Conservation (phyloP, 1,140 invertebrate genomes). For the silkworm (Bombyx mori) region DNA sequence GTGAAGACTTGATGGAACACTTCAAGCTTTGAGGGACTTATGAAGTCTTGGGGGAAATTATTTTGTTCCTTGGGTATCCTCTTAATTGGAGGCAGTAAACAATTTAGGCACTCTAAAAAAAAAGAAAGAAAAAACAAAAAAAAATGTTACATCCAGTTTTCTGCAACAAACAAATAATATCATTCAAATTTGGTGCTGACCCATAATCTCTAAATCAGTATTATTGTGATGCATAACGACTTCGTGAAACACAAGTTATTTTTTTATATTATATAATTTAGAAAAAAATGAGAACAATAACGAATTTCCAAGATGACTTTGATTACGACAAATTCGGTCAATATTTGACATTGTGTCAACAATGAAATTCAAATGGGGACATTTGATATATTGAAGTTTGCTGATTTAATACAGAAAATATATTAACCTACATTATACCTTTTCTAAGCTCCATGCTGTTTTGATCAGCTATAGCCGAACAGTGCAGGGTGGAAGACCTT, state of each 20-base stretch:
- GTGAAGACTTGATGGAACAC: too few relatives aligned
- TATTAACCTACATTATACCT: too few relatives aligned
- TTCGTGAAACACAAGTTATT: conserved; percentile 7
- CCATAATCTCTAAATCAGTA: conserved; percentile 21
- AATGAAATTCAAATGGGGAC: too few relatives aligned
- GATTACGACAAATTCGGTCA: too few relatives aligned
- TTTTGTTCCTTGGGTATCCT: conserved; percentile 10
- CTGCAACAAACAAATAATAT: conserved; percentile 12
- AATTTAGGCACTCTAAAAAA: conserved; percentile 39
- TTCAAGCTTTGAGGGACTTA: too few relatives aligned
- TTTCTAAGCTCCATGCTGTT: too few relatives aligned
- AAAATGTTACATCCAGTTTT: conserved; percentile 6
- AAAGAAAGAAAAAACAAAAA: conserved; percentile 25
- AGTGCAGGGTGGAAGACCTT: too few relatives aligned
- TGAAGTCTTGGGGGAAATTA: not conserved
- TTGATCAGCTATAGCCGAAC: too few relatives aligned
- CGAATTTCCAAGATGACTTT: too few relatives aligned
- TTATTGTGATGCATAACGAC: conserved; percentile 27
- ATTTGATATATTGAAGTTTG: too few relatives aligned
- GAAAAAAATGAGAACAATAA: not conserved
- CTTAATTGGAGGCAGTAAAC: conserved; percentile 33
- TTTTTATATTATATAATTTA: not conserved
- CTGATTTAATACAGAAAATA: too few relatives aligned
- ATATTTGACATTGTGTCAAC: too few relatives aligned
- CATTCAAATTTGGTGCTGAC: conserved; percentile 26